Percentiles rank a stretch among this genome's conserved stretches.
Conservation (phyloP, 2,888 invertebrate genomes). For the Corbicula japonica region DNA sequence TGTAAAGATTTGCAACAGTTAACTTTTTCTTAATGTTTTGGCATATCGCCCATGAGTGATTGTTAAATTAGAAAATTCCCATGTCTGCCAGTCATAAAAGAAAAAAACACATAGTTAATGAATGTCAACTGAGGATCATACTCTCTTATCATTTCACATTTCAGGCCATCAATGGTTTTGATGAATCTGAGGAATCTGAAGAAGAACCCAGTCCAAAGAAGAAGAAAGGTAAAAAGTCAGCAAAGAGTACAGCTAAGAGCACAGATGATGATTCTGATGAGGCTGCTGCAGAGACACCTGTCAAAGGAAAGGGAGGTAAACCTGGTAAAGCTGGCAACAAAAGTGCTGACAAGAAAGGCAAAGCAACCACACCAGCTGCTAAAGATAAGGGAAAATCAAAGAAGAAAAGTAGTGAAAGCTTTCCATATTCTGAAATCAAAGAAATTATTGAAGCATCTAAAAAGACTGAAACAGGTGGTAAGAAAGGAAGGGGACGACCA, state of each 20-base stretch:
- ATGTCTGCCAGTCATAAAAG: too few species aligned
- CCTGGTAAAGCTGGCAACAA: not conserved
- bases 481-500: conserved; percentile 42
- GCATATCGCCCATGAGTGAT: too few species aligned
- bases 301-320: not conserved
- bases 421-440: conserved; percentile 66
- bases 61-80: too few species aligned
- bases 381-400: conserved; percentile 33
- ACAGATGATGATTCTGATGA: conserved; percentile 22
- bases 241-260: conserved; percentile 6
- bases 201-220: conserved; percentile 11
- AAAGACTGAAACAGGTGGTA: conserved; percentile 35
- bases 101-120: too few species aligned
- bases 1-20: too few species aligned
- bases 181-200: conserved; percentile 25
- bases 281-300: not conserved
- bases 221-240: not conserved
- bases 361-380: conserved; percentile 11
- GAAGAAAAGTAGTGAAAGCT: conserved; percentile 47
- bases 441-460: conserved; percentile 63
- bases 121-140: too few species aligned
- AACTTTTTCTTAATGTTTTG: too few species aligned
- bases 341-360: conserved; percentile 20
- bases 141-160: too few species aligned
- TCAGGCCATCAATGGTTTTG: conserved; percentile 16